These are phyloP conservation scores for Leptinotarsa tumamoca DNA, from an alignment of 2,888 invertebrate genomes.

Conservation along the genomic window DNA sequence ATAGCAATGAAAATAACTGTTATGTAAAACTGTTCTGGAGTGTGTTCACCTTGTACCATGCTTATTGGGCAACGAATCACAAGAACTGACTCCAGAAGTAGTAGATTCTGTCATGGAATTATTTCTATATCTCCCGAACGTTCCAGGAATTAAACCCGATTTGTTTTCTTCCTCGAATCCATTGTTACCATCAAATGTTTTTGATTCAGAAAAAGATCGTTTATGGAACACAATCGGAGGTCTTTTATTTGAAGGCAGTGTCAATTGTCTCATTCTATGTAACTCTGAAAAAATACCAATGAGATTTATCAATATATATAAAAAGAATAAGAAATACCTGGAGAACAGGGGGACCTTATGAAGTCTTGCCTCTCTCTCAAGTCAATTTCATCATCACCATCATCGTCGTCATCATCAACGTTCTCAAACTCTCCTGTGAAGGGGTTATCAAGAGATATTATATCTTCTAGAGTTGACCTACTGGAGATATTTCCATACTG, in stretches of 20 bases:
- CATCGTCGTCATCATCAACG: conserved; percentile 47
- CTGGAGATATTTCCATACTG: conserved; percentile 45
- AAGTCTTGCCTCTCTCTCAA: conserved; percentile 46
- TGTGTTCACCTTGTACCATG: conserved; percentile 49
- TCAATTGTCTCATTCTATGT: conserved; percentile 60
- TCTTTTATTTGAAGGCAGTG: conserved; percentile 71
- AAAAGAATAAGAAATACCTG: conserved; percentile 42
- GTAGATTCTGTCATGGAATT: conserved; percentile 80
- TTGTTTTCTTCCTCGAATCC: conserved; percentile 47
- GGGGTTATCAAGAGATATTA: conserved; percentile 43
- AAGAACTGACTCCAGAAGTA: conserved; percentile 86
- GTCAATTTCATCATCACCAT: conserved; percentile 46
- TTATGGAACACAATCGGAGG: conserved; percentile 70
- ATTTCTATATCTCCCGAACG: conserved; percentile 56
- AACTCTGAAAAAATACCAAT: conserved; percentile 43
- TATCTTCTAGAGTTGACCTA: conserved; percentile 48
- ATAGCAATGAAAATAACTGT: neutral
- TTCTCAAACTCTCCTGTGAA: conserved; percentile 44
- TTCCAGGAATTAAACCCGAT: conserved; percentile 56
- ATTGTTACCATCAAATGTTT: conserved; percentile 73
- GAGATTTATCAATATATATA: too few species aligned
- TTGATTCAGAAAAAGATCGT: conserved; percentile 76
- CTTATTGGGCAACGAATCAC: conserved; percentile 71
- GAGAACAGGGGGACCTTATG: conserved; percentile 46
- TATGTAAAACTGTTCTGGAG: neutral